phyloP scores from a whole-genome alignment of 2,888 invertebrate genomes.

The Erebia aethiops region DNA sequence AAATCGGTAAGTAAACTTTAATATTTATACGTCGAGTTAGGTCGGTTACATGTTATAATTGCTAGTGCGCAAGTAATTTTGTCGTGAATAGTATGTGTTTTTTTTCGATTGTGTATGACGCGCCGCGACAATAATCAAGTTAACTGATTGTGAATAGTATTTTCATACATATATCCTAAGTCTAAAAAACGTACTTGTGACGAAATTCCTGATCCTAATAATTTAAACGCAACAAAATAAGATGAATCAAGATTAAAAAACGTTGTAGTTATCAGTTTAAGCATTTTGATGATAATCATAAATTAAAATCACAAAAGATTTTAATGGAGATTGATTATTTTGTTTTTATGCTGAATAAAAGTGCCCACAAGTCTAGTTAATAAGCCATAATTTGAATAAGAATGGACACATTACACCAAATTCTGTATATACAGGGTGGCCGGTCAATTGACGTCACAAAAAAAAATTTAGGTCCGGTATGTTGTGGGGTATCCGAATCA shows the following conservation, averaged over 20 bases:
- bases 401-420: too few species aligned
- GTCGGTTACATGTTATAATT: neutral
- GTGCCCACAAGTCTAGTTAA: conserved; percentile 1
- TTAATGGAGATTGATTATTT: neutral
- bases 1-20: too few species aligned
- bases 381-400: neutral
- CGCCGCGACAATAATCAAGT: conserved; percentile 1
- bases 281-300: conserved; percentile 1
- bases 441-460: too few species aligned
- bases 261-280: conserved; percentile 1
- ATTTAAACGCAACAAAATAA: neutral
- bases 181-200: neutral
- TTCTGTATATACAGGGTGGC: too few species aligned
- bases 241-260: neutral
- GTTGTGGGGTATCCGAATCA: too few species aligned
- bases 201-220: too few species aligned
- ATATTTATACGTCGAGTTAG: too few species aligned
- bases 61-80: neutral
- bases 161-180: conserved; percentile 1
- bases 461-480: too few species aligned
- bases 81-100: conserved; percentile 1
- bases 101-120: neutral
- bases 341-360: neutral
- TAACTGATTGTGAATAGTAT: conserved; percentile 1
- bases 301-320: neutral